Evolutionary conservation across 2,797 vertebrate genomes (phyloP).

Genomic region (Lepus oiostolus): DNA sequence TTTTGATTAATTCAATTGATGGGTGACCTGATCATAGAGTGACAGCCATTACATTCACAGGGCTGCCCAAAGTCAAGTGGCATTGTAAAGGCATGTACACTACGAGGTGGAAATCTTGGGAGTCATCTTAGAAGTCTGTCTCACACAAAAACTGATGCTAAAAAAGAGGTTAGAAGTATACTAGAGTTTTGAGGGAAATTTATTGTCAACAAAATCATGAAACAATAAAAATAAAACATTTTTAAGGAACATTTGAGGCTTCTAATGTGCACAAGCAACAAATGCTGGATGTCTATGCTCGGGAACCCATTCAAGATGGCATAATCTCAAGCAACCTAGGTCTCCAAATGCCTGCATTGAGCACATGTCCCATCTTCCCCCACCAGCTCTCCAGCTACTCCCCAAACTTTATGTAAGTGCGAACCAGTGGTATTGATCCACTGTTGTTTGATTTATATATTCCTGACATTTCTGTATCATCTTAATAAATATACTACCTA

Average conservation of each 20-base stretch:
- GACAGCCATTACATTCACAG: background rate
- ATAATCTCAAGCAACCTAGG: background rate
- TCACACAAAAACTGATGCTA: background rate
- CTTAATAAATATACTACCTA: background rate
- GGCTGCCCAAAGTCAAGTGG: background rate
- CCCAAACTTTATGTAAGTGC: background rate
- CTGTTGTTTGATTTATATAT: background rate
- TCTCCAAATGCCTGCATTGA: background rate
- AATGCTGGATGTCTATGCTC: background rate
- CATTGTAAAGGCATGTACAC: background rate
- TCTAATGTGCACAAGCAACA: background rate
- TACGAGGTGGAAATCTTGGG: background rate
- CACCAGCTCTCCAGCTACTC: no score
- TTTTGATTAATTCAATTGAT: conserved; percentile 3
- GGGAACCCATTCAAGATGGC: background rate
- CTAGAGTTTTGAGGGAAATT: conserved; percentile 7
- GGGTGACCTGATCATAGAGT: background rate
- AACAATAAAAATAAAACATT: background rate
- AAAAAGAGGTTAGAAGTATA: background rate
- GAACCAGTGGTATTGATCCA: background rate
- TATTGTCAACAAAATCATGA: background rate
- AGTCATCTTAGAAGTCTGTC: background rate
- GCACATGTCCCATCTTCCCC: background rate
- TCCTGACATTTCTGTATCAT: background rate
- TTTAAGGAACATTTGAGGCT: background rate